Base-by-base conservation (phyloP, 92 coral and sea anemone genomes). In the Anthopleura xanthogrammica region DNA sequence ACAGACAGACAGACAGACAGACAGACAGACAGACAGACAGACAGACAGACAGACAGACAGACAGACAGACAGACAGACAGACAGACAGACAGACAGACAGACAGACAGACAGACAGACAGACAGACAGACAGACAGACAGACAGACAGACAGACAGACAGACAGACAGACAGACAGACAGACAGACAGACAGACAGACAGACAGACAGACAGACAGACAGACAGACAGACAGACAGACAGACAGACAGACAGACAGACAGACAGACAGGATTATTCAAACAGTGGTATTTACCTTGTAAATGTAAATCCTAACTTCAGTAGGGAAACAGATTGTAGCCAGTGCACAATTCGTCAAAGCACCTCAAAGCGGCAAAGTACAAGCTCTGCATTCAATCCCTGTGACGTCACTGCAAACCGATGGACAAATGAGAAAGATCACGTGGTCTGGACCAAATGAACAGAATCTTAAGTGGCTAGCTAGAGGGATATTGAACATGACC, bases 371-470 rank as follows among this genome's bases (percentile, higher is more conserved):
- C 17, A 77, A 70, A 66, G 68, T 78, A 14, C 83, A 80, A 77
- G 54, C 14, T 19, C 50, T 76, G 17, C 40, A 81, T 2, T 76
- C 86, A 50, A 64, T 77, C 29, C 24, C 71, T 58, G 77, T 60
- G 71, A 70, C 85, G 73, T 85, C 68, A 62, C 77, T 89, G 7
- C 40, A 75, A 79, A 78, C 83, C 54, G 52, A 85, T 68, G 88
- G 88, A 22, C 89, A 90, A 46, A 77, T 79, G 19, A 76, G 81
- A 56, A 91, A 80, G 58, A 66, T 83, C 76, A 39, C 81, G 77
- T 93, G 95, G 97, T 55, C 80, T 36, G 83, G 82, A 24, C 93
- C 97, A 13, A 71, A 80, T 83, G 91, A 91, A 36, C 97, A 93
- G 23, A 80, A 86, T 39, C 88, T 93, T 0, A 89, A 81, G 81